These are phyloP conservation scores for Eupithecia insigniata DNA, from an alignment of 2,888 invertebrate species.

Conservation along the genomic window DNA sequence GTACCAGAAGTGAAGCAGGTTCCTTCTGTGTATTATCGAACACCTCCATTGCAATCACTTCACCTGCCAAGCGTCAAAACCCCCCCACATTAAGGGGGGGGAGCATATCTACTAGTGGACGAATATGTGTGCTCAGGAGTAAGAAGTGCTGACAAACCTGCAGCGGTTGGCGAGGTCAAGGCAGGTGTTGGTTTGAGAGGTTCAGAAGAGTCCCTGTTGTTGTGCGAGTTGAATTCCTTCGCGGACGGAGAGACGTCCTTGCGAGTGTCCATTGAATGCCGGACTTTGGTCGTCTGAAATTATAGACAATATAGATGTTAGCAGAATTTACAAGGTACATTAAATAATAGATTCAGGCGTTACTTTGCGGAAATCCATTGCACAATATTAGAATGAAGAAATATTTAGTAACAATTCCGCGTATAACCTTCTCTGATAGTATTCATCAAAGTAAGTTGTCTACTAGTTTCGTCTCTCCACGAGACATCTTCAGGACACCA, in stretches of 20 bases:
- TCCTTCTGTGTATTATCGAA: not conserved
- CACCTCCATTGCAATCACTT: no score
- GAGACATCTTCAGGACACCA: no score
- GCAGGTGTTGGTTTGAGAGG: slow-evolving; percentile 51
- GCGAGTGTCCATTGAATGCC: slow-evolving; percentile 67
- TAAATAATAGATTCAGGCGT: no score
- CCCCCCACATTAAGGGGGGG: no score
- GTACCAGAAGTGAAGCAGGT: not conserved
- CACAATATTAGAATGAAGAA: no score
- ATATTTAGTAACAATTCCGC: no score
- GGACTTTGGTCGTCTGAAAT: slow-evolving; percentile 66
- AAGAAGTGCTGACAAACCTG: slow-evolving; percentile 54
- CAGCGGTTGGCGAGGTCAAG: slow-evolving; percentile 76
- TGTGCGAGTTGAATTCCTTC: slow-evolving; percentile 18
- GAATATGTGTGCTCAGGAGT: not conserved
- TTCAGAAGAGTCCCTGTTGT: slow-evolving; percentile 50
- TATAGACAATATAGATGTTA: not conserved
- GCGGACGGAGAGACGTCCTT: slow-evolving; percentile 58
- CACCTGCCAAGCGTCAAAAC: no score
- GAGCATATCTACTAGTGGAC: no score
- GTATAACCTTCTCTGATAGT: no score
- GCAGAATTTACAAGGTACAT: not conserved
- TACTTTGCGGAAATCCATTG: no score
- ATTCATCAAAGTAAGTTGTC: no score
- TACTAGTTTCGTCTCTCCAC: no score